A percentile compares a stretch with the other conserved stretches of the same genome.
Conservation (phyloP, 92 coral and sea anemone genomes). For the Epizoanthus rinbou region DNA sequence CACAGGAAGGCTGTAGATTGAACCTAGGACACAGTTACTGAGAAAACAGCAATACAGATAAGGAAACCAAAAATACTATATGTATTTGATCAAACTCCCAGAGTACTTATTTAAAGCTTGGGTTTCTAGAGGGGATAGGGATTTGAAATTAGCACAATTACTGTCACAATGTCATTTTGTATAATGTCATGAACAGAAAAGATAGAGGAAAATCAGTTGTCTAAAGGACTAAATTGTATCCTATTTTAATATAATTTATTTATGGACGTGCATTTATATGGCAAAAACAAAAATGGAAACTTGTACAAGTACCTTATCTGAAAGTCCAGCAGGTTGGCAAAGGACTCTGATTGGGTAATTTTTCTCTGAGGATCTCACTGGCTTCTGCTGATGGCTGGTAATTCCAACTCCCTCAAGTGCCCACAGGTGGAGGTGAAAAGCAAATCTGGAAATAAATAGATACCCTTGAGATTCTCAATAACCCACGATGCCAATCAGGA, state of each 20-base stretch:
- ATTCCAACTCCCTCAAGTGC: constrained; percentile 92
- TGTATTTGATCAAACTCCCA: no score
- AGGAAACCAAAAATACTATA: not conserved
- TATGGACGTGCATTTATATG: no score
- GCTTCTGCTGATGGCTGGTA: constrained; percentile 87
- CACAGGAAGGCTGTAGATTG: no score
- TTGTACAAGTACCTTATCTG: constrained; percentile 79
- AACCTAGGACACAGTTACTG: no score
- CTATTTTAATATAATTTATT: no score
- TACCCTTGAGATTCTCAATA: not conserved
- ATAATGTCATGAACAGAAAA: no score
- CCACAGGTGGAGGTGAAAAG: constrained; percentile 95
- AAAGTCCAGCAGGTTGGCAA: constrained; percentile 98
- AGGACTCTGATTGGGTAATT: constrained; percentile 96
- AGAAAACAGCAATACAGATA: not conserved
- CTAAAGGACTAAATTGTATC: no score
- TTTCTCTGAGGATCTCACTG: constrained; percentile 84
- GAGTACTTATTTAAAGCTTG: no score
- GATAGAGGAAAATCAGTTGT: no score
- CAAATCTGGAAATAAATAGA: constrained; percentile 63
- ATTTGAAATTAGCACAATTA: no score
- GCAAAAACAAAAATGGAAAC: not conserved
- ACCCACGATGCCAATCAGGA: not conserved
- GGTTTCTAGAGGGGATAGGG: no score
- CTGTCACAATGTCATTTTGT: not conserved